A percentile compares a stretch with the other conserved stretches of the same genome.
phyloP scores from a whole-genome alignment of 1,140 invertebrate genomes.

The Achatina immaculata region DNA sequence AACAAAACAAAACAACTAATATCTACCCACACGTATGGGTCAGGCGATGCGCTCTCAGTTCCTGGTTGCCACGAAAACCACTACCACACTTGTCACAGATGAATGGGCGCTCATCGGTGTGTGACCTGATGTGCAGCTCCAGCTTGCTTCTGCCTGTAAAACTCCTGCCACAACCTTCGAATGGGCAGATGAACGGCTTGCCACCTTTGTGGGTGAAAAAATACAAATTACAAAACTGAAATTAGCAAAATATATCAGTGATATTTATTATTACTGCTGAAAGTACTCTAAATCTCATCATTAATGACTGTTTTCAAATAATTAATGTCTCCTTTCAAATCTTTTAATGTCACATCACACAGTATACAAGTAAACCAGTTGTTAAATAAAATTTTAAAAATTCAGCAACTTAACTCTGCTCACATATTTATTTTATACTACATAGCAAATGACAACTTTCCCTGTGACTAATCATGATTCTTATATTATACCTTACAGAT shows the following conservation, averaged over 20 bases:
- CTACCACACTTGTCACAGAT: constrained; percentile 26
- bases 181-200: constrained; percentile 21
- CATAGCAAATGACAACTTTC: too few species aligned
- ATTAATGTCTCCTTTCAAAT: background rate
- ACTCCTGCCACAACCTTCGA: constrained; percentile 23
- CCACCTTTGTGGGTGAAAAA: background rate
- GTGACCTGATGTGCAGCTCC: constrained; percentile 10
- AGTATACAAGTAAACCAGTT: background rate
- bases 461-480: too few species aligned
- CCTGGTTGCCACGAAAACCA: constrained; percentile 7
- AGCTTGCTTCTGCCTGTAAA: constrained; percentile 23
- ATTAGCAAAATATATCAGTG: background rate
- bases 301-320: background rate
- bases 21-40: constrained; percentile 17
- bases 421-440: too few species aligned
- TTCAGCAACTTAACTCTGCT: background rate
- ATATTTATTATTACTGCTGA: background rate
- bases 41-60: constrained; percentile 9
- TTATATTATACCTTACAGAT: too few species aligned
- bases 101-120: constrained; percentile 25
- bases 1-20: background rate
- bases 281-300: background rate
- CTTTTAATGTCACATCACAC: background rate
- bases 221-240: background rate
- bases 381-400: background rate